phyloP scores from a whole-genome alignment of 2,113 vertebrate genomes.

The Megaceryle torquata region DNA sequence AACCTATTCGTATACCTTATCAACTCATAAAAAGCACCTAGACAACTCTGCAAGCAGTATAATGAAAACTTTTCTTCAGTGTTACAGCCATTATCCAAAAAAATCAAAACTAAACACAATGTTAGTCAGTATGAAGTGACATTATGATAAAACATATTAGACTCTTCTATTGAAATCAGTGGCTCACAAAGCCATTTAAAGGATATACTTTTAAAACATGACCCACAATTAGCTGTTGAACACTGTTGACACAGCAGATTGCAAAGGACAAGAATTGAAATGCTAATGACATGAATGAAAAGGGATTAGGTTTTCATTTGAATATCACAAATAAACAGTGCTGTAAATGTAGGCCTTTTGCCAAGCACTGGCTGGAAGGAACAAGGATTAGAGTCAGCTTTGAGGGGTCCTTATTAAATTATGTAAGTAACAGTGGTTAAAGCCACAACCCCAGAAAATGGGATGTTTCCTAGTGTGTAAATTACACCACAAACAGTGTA shows the following conservation, averaged over 20 bases:
- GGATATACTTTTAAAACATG: neutral
- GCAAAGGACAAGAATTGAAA: neutral
- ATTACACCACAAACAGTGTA: neutral
- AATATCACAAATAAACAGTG: neutral
- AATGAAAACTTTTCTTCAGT: neutral
- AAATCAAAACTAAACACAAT: neutral
- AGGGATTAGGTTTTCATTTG: neutral
- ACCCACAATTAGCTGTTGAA: neutral
- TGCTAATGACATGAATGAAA: neutral
- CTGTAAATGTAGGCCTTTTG: neutral
- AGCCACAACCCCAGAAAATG: neutral
- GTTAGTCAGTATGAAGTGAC: neutral
- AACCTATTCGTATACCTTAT: neutral
- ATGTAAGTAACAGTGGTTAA: neutral
- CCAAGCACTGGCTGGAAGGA: neutral
- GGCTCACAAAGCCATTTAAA: neutral
- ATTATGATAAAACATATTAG: neutral
- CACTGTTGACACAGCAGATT: neutral
- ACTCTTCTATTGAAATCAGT: neutral
- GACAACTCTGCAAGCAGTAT: neutral
- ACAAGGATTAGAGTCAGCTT: neutral
- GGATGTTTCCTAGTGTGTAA: neutral
- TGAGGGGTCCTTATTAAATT: neutral
- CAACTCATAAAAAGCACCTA: neutral
- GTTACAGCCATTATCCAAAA: neutral